These are phyloP conservation scores for Podargus strigoides DNA, from an alignment of 2,797 vertebrate species.

Conservation along the genomic window DNA sequence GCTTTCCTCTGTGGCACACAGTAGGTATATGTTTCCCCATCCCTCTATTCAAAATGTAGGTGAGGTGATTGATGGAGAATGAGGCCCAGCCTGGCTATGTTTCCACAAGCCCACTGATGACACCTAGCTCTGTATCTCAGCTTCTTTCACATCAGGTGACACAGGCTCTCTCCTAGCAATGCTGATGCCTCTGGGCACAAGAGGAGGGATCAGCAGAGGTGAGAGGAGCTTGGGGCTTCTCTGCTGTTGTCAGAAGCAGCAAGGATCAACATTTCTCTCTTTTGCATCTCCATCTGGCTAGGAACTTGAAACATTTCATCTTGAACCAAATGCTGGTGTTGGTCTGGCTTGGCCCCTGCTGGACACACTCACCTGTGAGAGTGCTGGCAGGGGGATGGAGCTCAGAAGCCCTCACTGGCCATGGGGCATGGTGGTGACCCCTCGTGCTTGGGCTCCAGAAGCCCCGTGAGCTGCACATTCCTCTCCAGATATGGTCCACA, in stretches of 20 bases:
- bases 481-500: background rate
- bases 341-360: background rate
- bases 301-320: background rate
- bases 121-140: background rate
- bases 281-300: background rate
- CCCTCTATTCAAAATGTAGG: background rate
- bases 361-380: background rate
- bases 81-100: background rate
- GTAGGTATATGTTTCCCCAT: background rate
- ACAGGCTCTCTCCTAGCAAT: background rate
- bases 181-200: background rate
- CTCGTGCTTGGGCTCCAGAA: background rate
- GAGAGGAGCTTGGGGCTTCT: background rate
- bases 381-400: background rate
- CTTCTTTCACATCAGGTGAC: background rate
- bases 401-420: background rate
- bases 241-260: background rate
- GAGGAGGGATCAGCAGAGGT: background rate
- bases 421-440: too few relatives aligned
- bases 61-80: background rate
- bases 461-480: background rate
- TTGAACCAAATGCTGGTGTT: fast-evolving
- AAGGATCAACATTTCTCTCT: background rate
- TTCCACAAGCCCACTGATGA: fast-evolving
- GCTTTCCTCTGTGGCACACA: background rate